Percentiles rank a stretch among this genome's conserved stretches.
phyloP scores from a whole-genome alignment of 2,113 vertebrate species.

The Junco hyemalis region DNA sequence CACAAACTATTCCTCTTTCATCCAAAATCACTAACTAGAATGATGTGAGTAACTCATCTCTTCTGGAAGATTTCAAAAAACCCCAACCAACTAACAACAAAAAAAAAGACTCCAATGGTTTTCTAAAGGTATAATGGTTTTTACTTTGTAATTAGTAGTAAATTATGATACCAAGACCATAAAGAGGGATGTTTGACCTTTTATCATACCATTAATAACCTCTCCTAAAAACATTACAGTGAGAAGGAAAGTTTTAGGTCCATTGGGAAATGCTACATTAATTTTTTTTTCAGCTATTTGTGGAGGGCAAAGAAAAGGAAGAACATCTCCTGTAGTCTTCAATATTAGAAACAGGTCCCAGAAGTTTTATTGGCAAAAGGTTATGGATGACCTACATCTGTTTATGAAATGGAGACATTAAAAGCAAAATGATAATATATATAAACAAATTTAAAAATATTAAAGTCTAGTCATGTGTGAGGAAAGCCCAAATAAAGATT shows the following conservation, averaged over 20 bases:
- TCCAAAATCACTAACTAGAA: neutral
- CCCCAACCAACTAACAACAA: neutral
- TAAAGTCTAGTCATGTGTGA: neutral
- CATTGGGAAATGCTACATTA: neutral
- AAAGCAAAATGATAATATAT: neutral
- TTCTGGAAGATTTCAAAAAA: neutral
- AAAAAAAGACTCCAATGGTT: neutral
- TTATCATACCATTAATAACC: neutral
- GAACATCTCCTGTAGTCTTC: neutral
- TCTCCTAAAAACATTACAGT: neutral
- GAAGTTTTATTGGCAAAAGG: neutral
- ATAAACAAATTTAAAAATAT: neutral
- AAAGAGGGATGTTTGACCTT: neutral
- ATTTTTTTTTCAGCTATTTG: neutral
- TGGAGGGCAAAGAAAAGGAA: neutral
- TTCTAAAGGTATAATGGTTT: neutral
- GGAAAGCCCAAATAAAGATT: neutral
- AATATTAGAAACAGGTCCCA: neutral
- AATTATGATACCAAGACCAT: neutral
- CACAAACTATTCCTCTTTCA: neutral
- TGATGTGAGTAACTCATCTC: neutral
- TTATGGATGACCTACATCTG: neutral
- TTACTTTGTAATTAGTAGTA: neutral
- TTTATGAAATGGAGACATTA: neutral
- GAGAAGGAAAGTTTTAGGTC: neutral